Conservation (phyloP, 2,888 invertebrate genomes). For the Lithosia quadra region DNA sequence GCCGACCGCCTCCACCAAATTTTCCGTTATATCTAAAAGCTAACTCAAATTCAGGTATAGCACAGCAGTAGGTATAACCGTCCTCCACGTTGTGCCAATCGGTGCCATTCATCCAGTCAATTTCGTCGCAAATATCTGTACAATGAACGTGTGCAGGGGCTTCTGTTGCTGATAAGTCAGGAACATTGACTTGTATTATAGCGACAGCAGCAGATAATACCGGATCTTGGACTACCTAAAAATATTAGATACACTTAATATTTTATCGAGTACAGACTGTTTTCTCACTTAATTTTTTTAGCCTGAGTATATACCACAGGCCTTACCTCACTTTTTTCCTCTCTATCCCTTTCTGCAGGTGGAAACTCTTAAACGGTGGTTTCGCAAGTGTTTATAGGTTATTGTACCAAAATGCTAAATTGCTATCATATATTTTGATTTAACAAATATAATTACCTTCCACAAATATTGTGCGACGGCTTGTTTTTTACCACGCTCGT, state of each 20-base stretch:
- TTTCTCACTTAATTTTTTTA: too few species aligned
- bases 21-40: constrained; percentile 47
- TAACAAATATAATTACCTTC: constrained; percentile 74
- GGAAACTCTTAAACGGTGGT: background rate
- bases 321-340: background rate
- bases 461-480: constrained; percentile 62
- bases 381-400: background rate
- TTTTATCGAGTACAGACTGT: background rate
- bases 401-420: background rate
- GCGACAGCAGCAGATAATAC: constrained; percentile 57
- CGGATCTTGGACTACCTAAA: constrained; percentile 66
- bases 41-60: constrained; percentile 57
- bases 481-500: constrained; percentile 39
- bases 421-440: background rate
- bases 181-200: constrained; percentile 70
- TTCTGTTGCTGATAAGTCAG: constrained; percentile 53
- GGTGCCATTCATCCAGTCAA: constrained; percentile 59
- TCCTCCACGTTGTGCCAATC: constrained; percentile 56
- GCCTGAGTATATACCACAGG: too few species aligned
- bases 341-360: background rate
- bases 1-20: constrained; percentile 49
- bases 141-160: constrained; percentile 54
- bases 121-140: constrained; percentile 59
- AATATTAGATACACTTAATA: background rate
- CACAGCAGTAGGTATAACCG: constrained; percentile 70